Percentiles rank a stretch among this genome's conserved stretches.
Conservation (phyloP, 2,888 invertebrate genomes). For the Scrobipalpa atriplicella region DNA sequence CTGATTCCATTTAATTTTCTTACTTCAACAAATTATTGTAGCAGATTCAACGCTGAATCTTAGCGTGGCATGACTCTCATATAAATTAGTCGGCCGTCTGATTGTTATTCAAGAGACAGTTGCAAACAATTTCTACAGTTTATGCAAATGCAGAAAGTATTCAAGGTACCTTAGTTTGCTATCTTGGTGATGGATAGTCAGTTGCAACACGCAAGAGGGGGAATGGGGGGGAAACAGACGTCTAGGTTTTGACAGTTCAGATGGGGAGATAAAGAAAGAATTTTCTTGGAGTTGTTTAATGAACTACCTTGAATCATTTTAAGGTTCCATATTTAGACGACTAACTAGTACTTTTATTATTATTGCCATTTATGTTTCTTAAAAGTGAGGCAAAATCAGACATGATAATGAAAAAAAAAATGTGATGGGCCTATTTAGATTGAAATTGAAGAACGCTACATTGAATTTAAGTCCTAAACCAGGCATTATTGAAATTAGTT, state of each 20-base stretch:
- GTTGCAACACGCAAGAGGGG: slow-evolving; percentile 55
- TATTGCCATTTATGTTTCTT: too few species aligned
- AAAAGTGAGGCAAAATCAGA: too few species aligned
- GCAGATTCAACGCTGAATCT: slow-evolving; percentile 7
- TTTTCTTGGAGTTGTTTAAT: neutral
- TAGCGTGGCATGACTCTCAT: slow-evolving; percentile 31
- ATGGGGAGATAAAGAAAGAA: neutral
- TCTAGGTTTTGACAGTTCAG: slow-evolving; percentile 10
- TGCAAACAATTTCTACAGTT: slow-evolving; percentile 36
- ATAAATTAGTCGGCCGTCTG: slow-evolving; percentile 22
- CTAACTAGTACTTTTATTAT: too few species aligned
- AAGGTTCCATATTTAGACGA: too few species aligned
- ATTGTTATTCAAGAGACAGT: slow-evolving; percentile 27
- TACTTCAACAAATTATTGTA: neutral
- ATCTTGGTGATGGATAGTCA: slow-evolving; percentile 73
- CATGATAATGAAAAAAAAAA: too few species aligned
- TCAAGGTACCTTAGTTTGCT: slow-evolving; percentile 44
- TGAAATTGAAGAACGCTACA: too few species aligned
- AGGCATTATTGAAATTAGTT: too few species aligned
- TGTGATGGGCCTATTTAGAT: too few species aligned
- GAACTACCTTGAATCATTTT: neutral
- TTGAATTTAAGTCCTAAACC: too few species aligned
- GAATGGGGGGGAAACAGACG: neutral
- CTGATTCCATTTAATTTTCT: neutral
- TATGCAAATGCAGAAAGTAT: slow-evolving; percentile 48